phyloP scores from a whole-genome alignment of 2,797 vertebrate genomes.

The Bucorvus abyssinicus region DNA sequence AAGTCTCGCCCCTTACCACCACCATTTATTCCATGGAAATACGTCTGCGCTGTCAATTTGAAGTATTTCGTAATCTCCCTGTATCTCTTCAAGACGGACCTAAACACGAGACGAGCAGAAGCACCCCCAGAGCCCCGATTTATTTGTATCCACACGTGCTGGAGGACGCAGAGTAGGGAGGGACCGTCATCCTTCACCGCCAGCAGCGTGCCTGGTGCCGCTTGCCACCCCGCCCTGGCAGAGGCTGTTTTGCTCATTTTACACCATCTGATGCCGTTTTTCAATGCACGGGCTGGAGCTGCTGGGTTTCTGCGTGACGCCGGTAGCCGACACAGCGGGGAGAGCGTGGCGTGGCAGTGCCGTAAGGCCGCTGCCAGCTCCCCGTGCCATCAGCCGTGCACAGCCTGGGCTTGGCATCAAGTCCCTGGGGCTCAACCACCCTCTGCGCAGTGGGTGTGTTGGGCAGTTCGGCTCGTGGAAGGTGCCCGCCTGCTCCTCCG shows the following conservation, averaged over 20 bases:
- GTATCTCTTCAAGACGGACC: neutral
- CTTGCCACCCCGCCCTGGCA: neutral
- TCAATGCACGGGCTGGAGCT: neutral
- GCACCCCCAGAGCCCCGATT: neutral
- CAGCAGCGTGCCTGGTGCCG: neutral
- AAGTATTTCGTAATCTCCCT: neutral
- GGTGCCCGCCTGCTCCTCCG: neutral
- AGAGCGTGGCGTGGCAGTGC: neutral
- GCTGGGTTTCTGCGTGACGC: neutral
- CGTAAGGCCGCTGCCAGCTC: too few species aligned
- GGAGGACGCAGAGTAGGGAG: neutral
- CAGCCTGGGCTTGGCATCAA: too few species aligned
- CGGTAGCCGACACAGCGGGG: neutral
- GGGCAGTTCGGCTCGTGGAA: rapidly evolving
- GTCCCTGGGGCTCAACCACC: too few species aligned
- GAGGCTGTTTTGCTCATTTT: neutral
- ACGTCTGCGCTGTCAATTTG: neutral
- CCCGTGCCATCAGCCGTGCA: too few species aligned
- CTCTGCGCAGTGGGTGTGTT: too few species aligned
- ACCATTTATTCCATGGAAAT: neutral
- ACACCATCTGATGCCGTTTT: neutral
- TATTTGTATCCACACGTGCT: neutral
- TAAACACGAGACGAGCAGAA: neutral
- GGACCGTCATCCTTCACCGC: neutral
- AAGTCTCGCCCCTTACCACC: neutral